A percentile compares a stretch with the other conserved stretches of the same genome.
Evolutionary conservation across 1,140 invertebrate genomes (phyloP).

Genomic region (Melanaphis sacchari): DNA sequence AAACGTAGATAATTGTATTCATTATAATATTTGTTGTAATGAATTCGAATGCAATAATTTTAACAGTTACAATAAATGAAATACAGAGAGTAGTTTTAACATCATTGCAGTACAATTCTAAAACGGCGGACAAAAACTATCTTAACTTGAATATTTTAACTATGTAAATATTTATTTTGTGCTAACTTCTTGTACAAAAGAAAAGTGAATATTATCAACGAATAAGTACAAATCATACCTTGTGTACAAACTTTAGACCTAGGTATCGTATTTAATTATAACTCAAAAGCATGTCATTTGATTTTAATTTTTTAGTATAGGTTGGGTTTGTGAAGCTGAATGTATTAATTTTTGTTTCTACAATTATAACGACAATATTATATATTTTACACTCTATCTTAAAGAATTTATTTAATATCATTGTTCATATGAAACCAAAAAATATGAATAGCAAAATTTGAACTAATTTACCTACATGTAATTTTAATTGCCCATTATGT

Average conservation of each 20-base stretch:
- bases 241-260: background rate
- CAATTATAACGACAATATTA: background rate
- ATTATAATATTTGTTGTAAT: background rate
- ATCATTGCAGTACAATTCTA: background rate
- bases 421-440: background rate
- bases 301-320: background rate
- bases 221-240: background rate
- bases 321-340: background rate
- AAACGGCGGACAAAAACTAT: background rate
- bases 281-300: background rate
- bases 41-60: background rate
- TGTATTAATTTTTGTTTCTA: background rate
- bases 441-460: background rate
- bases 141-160: background rate
- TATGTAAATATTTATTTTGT: background rate
- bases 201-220: background rate
- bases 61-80: background rate
- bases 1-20: background rate
- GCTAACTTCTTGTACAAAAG: background rate
- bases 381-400: background rate
- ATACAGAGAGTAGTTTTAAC: background rate
- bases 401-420: background rate
- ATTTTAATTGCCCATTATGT: background rate
- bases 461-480: background rate
- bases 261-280: background rate